phyloP scores from a whole-genome alignment of 2,113 vertebrate genomes.

The Phasianus colchicus region DNA sequence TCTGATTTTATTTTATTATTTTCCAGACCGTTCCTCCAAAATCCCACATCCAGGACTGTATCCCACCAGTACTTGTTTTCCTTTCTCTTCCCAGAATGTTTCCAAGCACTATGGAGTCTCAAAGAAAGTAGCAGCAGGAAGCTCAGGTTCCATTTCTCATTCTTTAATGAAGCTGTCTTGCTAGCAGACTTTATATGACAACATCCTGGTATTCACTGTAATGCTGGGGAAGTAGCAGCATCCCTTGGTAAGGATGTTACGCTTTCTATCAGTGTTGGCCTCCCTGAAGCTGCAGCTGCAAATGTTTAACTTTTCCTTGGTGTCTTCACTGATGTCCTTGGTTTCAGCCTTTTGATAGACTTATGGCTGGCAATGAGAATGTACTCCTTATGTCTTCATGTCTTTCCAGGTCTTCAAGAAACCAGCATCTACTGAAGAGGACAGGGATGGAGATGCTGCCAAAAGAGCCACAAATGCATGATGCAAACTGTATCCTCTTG shows the following conservation, averaged over 20 bases:
- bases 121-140: not conserved
- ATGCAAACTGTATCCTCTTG: not conserved
- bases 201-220: not conserved
- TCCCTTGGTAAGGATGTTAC: rapidly evolving
- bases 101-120: not conserved
- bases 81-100: not conserved
- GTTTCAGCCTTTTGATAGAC: rapidly evolving
- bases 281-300: not conserved
- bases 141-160: not conserved
- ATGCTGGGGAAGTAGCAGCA: not conserved
- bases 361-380: not conserved
- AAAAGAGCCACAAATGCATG: rapidly evolving
- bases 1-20: not conserved
- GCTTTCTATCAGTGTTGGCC: not conserved
- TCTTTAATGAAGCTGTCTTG: rapidly evolving
- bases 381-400: not conserved
- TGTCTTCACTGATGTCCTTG: not conserved
- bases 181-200: rapidly evolving
- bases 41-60: not conserved
- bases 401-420: not conserved
- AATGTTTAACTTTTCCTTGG: not conserved
- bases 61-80: not conserved
- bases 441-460: not conserved
- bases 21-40: not conserved
- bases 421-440: not conserved